These are phyloP conservation scores for Heterodera schachtii DNA, from an alignment of 1,140 invertebrate genomes.

Conservation along the genomic window DNA sequence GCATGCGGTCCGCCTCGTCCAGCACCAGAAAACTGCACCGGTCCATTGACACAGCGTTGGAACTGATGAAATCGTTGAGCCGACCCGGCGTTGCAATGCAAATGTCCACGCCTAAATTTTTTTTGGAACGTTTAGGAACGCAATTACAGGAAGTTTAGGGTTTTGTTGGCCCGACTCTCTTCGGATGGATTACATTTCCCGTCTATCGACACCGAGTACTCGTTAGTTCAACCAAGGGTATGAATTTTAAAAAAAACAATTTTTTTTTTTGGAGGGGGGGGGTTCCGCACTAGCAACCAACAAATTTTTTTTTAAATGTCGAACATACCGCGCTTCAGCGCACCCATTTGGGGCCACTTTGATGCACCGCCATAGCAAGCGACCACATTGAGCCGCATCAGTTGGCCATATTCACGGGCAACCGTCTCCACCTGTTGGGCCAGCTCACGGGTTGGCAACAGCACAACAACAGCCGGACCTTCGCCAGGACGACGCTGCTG, in stretches of 20 bases:
- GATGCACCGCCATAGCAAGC: conserved; percentile 89
- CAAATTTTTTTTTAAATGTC: too few species aligned
- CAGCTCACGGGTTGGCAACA: conserved; percentile 88
- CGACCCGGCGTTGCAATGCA: conserved; percentile 92
- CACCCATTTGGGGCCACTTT: conserved; percentile 81
- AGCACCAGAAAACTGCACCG: conserved; percentile 90
- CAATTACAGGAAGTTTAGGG: too few species aligned
- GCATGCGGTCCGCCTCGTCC: conserved; percentile 97
- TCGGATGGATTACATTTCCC: too few species aligned
- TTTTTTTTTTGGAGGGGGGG: too few species aligned
- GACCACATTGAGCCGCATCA: conserved; percentile 29
- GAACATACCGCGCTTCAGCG: conserved; percentile 69
- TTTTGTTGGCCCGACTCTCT: too few species aligned
- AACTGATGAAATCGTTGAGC: conserved; percentile 90
- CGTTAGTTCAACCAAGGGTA: too few species aligned
- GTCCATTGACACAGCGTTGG: conserved; percentile 82
- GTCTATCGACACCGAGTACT: too few species aligned
- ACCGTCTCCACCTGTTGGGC: conserved; percentile 83
- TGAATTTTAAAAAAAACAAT: too few species aligned
- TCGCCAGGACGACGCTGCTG: conserved; percentile 61
- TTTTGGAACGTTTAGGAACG: too few species aligned
- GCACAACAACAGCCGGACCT: conserved; percentile 72
- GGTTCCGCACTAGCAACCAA: too few species aligned
- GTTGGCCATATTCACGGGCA: conserved; percentile 34
- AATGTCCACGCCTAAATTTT: conserved; percentile 81